phyloP scores from a whole-genome alignment of 35 echinoderm and acorn worm genomes.

The Eucidaris tribuloides region DNA sequence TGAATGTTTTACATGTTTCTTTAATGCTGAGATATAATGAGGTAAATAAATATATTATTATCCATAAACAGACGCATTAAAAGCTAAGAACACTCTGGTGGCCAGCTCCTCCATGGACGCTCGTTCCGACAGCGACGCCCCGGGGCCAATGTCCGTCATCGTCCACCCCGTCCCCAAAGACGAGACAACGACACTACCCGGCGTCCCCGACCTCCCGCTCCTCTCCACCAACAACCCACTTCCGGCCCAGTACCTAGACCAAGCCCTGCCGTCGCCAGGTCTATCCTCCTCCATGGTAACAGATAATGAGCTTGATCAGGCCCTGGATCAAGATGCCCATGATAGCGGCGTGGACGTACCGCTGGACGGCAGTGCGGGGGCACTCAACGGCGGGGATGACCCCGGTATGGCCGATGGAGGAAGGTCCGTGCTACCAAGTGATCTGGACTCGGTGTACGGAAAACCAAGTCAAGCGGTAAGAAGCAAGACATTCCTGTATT shows the following conservation, averaged over 20 bases:
- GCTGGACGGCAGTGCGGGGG: constrained; percentile 10
- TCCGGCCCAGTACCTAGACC: neutral
- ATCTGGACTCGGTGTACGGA: neutral
- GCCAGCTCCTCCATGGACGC: neutral
- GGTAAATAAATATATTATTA: too few relatives aligned
- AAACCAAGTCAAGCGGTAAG: neutral
- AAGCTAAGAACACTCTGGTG: too few relatives aligned
- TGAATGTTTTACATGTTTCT: too few relatives aligned
- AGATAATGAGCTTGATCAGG: neutral
- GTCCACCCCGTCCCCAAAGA: neutral
- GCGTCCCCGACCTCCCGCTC: neutral
- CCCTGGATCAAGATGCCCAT: neutral
- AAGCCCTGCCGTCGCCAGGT: constrained; percentile 18
- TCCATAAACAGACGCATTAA: too few relatives aligned
- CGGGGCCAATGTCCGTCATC: neutral
- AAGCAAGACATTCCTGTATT: neutral
- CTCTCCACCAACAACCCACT: neutral
- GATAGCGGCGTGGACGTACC: constrained; percentile 21
- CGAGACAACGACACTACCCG: neutral
- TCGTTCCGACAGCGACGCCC: constrained; percentile 7
- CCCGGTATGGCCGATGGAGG: neutral
- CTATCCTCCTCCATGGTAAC: constrained; percentile 20
- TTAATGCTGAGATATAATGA: too few relatives aligned
- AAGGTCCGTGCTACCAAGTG: neutral
- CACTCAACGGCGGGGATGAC: neutral